Evolutionary conservation across 2,113 vertebrate genomes (phyloP).

Genomic region (Corynorhinus townsendii): DNA sequence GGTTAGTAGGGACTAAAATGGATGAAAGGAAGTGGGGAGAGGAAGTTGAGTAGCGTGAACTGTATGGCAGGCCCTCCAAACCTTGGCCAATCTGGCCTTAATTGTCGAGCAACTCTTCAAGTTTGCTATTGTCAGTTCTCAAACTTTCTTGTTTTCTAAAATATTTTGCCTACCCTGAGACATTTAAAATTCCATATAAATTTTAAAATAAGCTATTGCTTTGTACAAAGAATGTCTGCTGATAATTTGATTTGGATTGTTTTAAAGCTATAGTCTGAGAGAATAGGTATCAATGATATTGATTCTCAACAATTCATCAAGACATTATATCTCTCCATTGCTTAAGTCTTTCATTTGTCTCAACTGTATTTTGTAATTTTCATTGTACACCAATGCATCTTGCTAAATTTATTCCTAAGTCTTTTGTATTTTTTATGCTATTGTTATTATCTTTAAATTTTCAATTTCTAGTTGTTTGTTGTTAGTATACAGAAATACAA

Average conservation of each 20-base stretch:
- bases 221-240: background rate
- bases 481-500: background rate
- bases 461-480: background rate
- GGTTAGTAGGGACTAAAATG: background rate
- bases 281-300: rapidly evolving
- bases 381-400: rapidly evolving
- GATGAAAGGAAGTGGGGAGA: background rate
- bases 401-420: no score
- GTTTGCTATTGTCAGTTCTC: background rate
- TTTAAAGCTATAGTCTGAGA: background rate
- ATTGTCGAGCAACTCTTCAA: background rate
- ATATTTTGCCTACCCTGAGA: background rate
- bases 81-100: background rate
- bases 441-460: background rate
- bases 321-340: background rate
- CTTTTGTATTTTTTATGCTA: background rate
- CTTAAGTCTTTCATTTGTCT: background rate
- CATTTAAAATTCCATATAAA: background rate
- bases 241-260: background rate
- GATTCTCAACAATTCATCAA: background rate
- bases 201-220: background rate
- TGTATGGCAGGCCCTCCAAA: rapidly evolving
- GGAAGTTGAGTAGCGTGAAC: rapidly evolving
- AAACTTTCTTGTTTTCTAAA: background rate
- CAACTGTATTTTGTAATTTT: background rate